Evolutionary conservation across 2,888 invertebrate species (phyloP).

Genomic region (Steromphala cineraria): DNA sequence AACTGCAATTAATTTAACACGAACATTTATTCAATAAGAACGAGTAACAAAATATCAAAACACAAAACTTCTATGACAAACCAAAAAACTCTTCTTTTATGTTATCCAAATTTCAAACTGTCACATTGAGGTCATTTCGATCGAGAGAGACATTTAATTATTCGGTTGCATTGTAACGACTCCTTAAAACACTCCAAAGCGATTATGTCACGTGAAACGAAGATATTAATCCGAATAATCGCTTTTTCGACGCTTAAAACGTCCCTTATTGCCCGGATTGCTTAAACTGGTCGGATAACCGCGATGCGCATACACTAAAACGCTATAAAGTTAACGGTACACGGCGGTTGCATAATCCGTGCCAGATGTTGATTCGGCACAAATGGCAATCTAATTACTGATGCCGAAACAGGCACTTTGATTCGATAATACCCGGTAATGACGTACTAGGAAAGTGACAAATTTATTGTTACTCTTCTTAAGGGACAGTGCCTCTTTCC

Average conservation of each 20-base stretch:
- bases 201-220: background rate
- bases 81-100: no score
- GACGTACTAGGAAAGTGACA: slow-evolving; percentile 5
- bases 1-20: no score
- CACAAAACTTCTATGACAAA: no score
- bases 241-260: background rate
- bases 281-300: background rate
- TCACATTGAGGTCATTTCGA: background rate
- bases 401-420: slow-evolving; percentile 10
- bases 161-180: background rate
- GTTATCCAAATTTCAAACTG: no score
- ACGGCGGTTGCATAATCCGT: background rate
- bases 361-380: background rate
- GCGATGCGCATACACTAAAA: background rate
- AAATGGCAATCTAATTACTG: slow-evolving; percentile 3
- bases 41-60: no score
- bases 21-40: no score
- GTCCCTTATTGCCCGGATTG: background rate
- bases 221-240: background rate
- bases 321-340: background rate
- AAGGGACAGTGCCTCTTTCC: background rate
- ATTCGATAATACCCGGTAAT: slow-evolving; percentile 10
- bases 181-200: background rate
- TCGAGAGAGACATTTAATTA: background rate
- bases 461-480: slow-evolving; percentile 1